Evolutionary conservation across 2,797 vertebrate genomes (phyloP), one percentile per base, ranked within the genome.

Genomic region (Coregonus suidteri): DNA sequence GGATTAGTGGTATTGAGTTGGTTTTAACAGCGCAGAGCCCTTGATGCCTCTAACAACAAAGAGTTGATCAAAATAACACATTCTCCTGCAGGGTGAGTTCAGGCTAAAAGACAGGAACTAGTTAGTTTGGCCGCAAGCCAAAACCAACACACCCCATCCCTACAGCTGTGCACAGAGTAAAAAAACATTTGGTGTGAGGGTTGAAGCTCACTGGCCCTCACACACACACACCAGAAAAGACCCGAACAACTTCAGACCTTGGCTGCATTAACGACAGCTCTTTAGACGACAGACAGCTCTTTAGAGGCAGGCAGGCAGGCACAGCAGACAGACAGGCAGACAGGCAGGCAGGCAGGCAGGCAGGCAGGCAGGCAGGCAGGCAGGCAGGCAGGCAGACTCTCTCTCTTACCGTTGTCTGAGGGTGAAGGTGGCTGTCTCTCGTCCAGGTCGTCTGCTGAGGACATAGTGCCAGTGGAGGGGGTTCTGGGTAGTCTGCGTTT

Each of bases 381-480:
- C 31, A 34, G 31, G 3, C 31, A 34, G 31, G 3, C 31, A 47
- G 41, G 11, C 41, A 47, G 7, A 47, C 41, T 9, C 41, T 9
- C 41, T 47, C 9, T 47, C 79, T 84, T 93, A 96, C 96, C 96
- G 80, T 94, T 94, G 87, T 96, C 95, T 81, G 93, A 95, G 83
- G 95, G 95, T 68, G 94, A 96, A 31, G 76, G 95, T 9, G 95
- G 97, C 81, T 99, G 97, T 88, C 97, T 93, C 78, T 99, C 98
- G 80, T 99, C 98, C 73, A 99, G 94, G 91, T 99, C 98, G 86
- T 99, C 98, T 0, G 97, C 97, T 59, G 98, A 99, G n/a, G 98
- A 99, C 98, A 99, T 99, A 56, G 98, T 99, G 73, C 98, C 98
- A 0, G 97, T 98, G 79, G 98, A 99, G 65, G 98, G 97, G 37